Evolutionary conservation across 2,888 invertebrate species (phyloP), one percentile per base, ranked within the genome.

Genomic region (Heliconius erato): DNA sequence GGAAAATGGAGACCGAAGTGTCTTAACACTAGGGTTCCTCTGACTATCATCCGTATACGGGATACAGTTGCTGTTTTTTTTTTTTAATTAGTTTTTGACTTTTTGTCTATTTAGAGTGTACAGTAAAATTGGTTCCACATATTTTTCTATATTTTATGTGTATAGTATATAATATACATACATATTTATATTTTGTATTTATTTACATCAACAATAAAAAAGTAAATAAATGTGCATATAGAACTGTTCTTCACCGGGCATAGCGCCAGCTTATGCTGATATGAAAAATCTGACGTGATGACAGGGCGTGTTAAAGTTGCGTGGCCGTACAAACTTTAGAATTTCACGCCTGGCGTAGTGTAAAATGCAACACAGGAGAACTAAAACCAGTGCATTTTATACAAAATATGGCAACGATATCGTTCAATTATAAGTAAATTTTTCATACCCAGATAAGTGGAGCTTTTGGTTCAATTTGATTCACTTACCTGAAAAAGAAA

Each of bases 401-500:
- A 72, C 49, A 26, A 26, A n/a, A n/a, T n/a, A n/a, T n/a, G n/a
- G n/a, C n/a, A n/a, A n/a, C n/a, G n/a, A n/a, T n/a, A n/a, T n/a
- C 26, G 16, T 19, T 26, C 16, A 44, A 71, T 26, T 71, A 71
- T 26, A 44, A 26, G 16, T 19, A 9, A 14, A n/a, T 72, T 72
- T 7, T n/a, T 26, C n/a, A 26, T 63, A 74, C 14, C 23, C n/a
- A n/a, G n/a, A 35, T 9, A 9, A 26, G 59, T 40, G 12, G 6
- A 59, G 26, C 16, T 35, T 63, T 9, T 6, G 16, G 44, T n/a
- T 54, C n/a, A 68, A 68, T 14, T 40, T 26, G 44, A 49, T 59
- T 69, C 71, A 81, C 81, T 81, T 81, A 81, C 81, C 81, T 78
- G 77, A 49, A 81, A n/a, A 71, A 23, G 71, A 63, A 69, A 76